Evolutionary conservation across 1,140 invertebrate genomes (phyloP).

Genomic region (Anthonomus grandis): DNA sequence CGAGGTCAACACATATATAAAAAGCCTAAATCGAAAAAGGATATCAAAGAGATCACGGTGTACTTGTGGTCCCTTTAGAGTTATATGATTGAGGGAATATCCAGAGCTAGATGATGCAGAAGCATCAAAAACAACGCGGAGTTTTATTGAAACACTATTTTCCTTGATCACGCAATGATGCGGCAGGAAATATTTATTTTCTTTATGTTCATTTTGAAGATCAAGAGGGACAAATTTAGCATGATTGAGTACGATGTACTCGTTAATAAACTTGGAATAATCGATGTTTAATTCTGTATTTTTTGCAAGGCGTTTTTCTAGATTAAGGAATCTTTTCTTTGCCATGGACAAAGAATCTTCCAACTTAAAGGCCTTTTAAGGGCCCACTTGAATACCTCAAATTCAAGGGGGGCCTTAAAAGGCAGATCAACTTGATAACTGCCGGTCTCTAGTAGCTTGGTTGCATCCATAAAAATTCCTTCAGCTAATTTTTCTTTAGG

Average conservation of each 20-base stretch:
- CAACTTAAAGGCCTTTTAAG: background rate
- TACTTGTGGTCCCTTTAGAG: slow-evolving; percentile 26
- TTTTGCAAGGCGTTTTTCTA: slow-evolving; percentile 1
- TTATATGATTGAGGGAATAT: slow-evolving; percentile 38
- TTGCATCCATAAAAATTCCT: slow-evolving; percentile 4
- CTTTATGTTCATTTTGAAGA: slow-evolving; percentile 1
- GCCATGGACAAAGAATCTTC: too few species aligned
- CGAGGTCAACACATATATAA: slow-evolving; percentile 4
- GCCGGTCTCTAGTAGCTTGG: slow-evolving; percentile 5
- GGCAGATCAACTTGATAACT: slow-evolving; percentile 13
- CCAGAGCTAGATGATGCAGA: slow-evolving; percentile 39
- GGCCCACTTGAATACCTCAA: too few species aligned
- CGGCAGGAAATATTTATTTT: slow-evolving; percentile 9
- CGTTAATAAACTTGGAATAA: background rate
- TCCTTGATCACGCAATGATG: slow-evolving; percentile 5
- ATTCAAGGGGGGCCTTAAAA: slow-evolving; percentile 1
- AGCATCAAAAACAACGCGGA: slow-evolving; percentile 41
- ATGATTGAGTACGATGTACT: slow-evolving; percentile 1
- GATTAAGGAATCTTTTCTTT: slow-evolving; percentile 5
- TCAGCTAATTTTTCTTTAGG: slow-evolving; percentile 5
- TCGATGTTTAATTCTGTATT: background rate
- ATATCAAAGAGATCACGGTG: slow-evolving; percentile 22
- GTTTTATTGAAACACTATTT: slow-evolving; percentile 40
- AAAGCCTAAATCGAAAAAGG: slow-evolving; percentile 3
- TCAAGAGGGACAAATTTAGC: slow-evolving; percentile 6